phyloP scores from a whole-genome alignment of 2,888 invertebrate genomes.

The Scrobipalpa atriplicella region DNA sequence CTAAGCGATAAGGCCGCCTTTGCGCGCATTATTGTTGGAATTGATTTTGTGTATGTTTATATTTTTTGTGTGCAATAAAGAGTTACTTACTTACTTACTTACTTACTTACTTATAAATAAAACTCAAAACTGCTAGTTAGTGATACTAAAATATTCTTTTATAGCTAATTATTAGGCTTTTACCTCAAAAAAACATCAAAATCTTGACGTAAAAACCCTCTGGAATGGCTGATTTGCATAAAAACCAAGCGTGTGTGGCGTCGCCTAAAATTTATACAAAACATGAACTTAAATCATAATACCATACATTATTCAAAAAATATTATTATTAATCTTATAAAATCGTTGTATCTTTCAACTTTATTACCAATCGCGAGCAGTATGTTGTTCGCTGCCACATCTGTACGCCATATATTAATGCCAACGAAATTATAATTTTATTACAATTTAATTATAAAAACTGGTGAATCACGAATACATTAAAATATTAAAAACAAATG shows the following conservation, averaged over 20 bases:
- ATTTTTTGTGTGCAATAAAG: too few relatives aligned
- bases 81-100: too few relatives aligned
- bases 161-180: too few relatives aligned
- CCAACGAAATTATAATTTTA: conserved; percentile 41
- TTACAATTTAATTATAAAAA: conserved; percentile 41
- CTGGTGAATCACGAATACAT: conserved; percentile 34
- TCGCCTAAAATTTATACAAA: background rate
- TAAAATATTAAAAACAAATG: conserved; percentile 31
- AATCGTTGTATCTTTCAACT: conserved; percentile 2
- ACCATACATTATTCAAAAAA: conserved; percentile 1
- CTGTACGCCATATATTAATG: conserved; percentile 33
- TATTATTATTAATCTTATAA: background rate
- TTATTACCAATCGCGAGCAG: background rate
- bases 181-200: too few relatives aligned
- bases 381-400: conserved; percentile 22
- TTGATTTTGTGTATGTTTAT: too few relatives aligned
- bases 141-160: too few relatives aligned
- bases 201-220: too few relatives aligned
- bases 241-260: background rate
- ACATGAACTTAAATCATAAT: background rate
- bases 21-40: too few relatives aligned
- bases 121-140: too few relatives aligned
- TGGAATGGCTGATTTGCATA: background rate
- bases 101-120: too few relatives aligned
- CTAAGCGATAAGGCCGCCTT: too few relatives aligned